phyloP scores from a whole-genome alignment of 1,140 invertebrate species.

The Drosophila lowei region DNA sequence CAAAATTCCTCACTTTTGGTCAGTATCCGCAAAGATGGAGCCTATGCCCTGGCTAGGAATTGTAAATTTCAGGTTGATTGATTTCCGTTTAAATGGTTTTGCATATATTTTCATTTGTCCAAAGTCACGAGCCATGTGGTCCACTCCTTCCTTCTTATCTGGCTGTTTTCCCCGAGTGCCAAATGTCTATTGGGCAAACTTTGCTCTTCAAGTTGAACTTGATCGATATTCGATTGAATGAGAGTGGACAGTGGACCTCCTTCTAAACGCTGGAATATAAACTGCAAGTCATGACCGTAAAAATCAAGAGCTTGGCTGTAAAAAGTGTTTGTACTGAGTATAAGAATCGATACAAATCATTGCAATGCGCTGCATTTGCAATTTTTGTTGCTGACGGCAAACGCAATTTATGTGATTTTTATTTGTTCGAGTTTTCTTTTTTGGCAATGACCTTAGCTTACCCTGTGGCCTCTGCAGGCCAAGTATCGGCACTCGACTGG shows the following conservation, averaged over 20 bases:
- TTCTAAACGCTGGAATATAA: slow-evolving; percentile 13
- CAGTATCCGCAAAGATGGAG: neutral
- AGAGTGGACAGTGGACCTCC: neutral
- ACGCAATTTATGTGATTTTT: slow-evolving; percentile 68
- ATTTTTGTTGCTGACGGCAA: slow-evolving; percentile 42
- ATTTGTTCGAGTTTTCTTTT: slow-evolving; percentile 48
- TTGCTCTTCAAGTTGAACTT: slow-evolving; percentile 37
- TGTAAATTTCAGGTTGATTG: slow-evolving; percentile 21
- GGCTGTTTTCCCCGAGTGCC: slow-evolving; percentile 19
- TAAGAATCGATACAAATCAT: slow-evolving; percentile 58
- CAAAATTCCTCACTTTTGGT: no score
- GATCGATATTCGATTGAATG: slow-evolving; percentile 32
- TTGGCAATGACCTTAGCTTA: slow-evolving; percentile 32
- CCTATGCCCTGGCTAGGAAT: slow-evolving; percentile 4
- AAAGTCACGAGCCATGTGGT: slow-evolving; percentile 30
- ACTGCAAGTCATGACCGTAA: slow-evolving; percentile 31
- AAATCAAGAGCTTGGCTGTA: slow-evolving; percentile 16
- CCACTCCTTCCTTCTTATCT: slow-evolving; percentile 2
- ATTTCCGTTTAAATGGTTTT: slow-evolving; percentile 8
- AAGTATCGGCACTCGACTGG: slow-evolving; percentile 12
- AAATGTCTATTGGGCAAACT: slow-evolving; percentile 31
- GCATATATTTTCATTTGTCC: slow-evolving; percentile 39
- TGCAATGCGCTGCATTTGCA: slow-evolving; percentile 49
- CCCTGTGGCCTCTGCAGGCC: slow-evolving; percentile 12
- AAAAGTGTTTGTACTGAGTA: slow-evolving; percentile 28